Evolutionary conservation across 2,113 vertebrate genomes (phyloP), one percentile per base, ranked within the genome.

Genomic region (Halichoeres trimaculatus): DNA sequence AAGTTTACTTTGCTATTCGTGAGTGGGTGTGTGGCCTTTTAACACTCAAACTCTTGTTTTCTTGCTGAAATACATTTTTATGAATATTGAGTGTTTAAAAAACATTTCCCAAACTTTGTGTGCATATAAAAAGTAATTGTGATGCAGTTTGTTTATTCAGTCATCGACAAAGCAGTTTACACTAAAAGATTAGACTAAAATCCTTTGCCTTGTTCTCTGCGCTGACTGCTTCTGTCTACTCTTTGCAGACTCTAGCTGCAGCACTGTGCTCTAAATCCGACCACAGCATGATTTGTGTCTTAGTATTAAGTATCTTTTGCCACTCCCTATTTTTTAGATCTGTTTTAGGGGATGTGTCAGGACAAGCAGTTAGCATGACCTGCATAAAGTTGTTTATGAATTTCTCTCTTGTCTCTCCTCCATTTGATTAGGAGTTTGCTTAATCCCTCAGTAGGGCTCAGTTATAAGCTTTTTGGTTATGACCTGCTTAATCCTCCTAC

Each of bases 401-500:
- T 83, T 71, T 80, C 63, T 34, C 57, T 72, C 56, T 35, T 23
- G 23, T 69, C 77, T 84, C 56, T 14, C 40, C 57, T 83, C 69
- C 73, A 62, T 86, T 91, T 90, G 69, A 92, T 88, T 71, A 90
- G 64, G 71, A 82, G 70, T 80, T 74, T 69, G 72, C 84, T 83
- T 90, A 91, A 93, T 91, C 90, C 85, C 74, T 76, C 79, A 66
- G 71, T 72, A 83, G 88, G 66, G 74, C 62, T 78, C 59, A 81
- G 89, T 85, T 78, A 62, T 80, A 91, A 90, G 87, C 89, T 87
- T 88, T 91, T 85, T 86, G 65, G 87, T 91, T 93, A 94, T 92
- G 91, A 91, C 90, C 81, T 87, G 76, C 64, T 65, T 93, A 93
- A 92, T 93, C 93, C 82, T 76, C 34, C 60, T 64, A 83, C 74